Evolutionary conservation across 2,797 vertebrate genomes (phyloP), one percentile per base, ranked within the genome.

Genomic region (Bovichtus variegatus): DNA sequence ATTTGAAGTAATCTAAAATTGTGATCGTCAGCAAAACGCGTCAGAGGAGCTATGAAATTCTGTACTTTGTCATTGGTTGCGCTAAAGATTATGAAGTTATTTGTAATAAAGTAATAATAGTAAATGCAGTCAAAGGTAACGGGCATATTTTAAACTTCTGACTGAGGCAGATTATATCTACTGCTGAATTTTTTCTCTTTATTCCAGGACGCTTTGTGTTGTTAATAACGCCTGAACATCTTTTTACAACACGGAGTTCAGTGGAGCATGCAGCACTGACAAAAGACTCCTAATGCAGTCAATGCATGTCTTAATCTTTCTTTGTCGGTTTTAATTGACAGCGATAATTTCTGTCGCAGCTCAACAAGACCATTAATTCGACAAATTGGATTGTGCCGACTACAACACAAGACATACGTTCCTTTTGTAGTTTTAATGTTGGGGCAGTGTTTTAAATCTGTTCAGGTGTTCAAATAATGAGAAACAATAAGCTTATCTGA

Each of bases 311-410:
- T 76, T 25, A 67, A n/a, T 25, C 11, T 55, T 78, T 55, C 84
- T 88, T 88, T 88, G 86, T 86, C 64, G 47, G 57, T 65, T 83
- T 85, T 87, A 90, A 87, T 85, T 80, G 75, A 21, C 71, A 29
- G 2, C 36, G 68, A 71, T 71, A 54, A 76, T 80, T 76, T 65
- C 54, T 70, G 25, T 70, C 49, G 49, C 34, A 19, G 19, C 43
- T 74, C 43, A 64, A 15, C 49, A 51, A 69, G 50, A 65, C 62
- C 51, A 82, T 83, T 85, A 82, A 78, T 36, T 70, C 23, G 5
- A 49, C 21, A 83, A 75, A 74, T 73, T 59, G 46, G 65, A 76
- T 57, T 27, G 11, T 46, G 59, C 44, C 25, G 25, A 51, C 34
- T 10, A 16, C 18, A 44, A 27, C 8, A 2, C 5, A 9, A 46